A percentile compares a stretch with the other conserved stretches of the same genome.
These are phyloP conservation scores for Hydriomena furcata DNA, from an alignment of 2,888 invertebrate genomes.

Conservation along the genomic window DNA sequence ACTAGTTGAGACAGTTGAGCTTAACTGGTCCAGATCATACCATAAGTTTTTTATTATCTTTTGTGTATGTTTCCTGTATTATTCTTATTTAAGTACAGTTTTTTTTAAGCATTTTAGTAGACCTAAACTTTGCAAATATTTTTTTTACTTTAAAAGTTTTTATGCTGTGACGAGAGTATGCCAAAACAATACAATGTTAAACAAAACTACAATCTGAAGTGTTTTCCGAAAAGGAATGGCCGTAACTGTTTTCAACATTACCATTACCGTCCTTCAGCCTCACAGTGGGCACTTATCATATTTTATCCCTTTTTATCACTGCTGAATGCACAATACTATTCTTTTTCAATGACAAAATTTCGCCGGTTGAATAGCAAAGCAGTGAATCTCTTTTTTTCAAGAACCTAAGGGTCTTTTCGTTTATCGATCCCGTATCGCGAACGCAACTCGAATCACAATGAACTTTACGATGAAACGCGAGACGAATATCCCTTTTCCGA, in stretches of 20 bases:
- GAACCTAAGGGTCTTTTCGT: slow-evolving; percentile 60
- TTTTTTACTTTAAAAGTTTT: no score
- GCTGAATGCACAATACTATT: slow-evolving; percentile 63
- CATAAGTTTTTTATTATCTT: no score
- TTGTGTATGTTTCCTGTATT: no score
- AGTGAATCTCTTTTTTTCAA: slow-evolving; percentile 65
- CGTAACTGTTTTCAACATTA: slow-evolving; percentile 27
- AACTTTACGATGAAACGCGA: slow-evolving; percentile 53
- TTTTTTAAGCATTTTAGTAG: no score
- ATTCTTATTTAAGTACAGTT: no score
- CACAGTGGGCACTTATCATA: slow-evolving; percentile 45
- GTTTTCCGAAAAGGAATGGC: slow-evolving; percentile 13
- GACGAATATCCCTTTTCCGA: slow-evolving; percentile 47
- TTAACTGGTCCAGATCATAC: no score
- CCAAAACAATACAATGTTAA: neutral
- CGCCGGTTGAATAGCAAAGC: slow-evolving; percentile 66
- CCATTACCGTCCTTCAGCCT: slow-evolving; percentile 29
- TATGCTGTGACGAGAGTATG: no score
- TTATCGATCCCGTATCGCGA: slow-evolving; percentile 69
- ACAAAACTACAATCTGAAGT: slow-evolving; percentile 3
- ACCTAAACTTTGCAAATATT: no score
- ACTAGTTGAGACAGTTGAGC: no score
- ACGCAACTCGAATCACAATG: slow-evolving; percentile 64
- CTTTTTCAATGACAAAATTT: slow-evolving; percentile 70
- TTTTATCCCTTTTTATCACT: slow-evolving; percentile 63